These are phyloP conservation scores for Gadopsis marmoratus DNA, from an alignment of 2,797 vertebrate genomes.

Conservation along the genomic window DNA sequence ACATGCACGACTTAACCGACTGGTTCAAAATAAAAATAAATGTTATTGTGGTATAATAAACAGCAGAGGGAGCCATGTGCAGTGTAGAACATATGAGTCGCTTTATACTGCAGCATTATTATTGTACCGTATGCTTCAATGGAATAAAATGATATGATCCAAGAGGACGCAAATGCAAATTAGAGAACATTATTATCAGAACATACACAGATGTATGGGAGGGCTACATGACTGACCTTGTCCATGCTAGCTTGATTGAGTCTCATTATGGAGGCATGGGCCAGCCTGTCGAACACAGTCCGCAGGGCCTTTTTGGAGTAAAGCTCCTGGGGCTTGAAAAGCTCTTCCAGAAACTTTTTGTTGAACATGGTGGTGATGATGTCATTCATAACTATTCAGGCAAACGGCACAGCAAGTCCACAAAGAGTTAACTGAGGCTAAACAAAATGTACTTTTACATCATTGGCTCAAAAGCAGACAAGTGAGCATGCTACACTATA, in stretches of 20 bases:
- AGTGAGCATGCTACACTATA: conserved; percentile 58
- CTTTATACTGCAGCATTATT: background rate
- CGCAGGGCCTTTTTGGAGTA: conserved; percentile 97
- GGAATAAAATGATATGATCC: background rate
- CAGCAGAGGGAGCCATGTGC: conserved; percentile 77
- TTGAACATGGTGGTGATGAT: conserved; percentile 99
- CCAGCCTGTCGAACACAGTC: conserved; percentile 95
- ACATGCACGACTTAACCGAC: background rate
- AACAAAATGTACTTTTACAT: conserved; percentile 13
- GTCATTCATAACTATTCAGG: conserved; percentile 94
- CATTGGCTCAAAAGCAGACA: conserved; percentile 47
- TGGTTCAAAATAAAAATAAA: conserved; percentile 12
- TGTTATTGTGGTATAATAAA: conserved; percentile 11
- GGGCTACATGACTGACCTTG: conserved; percentile 85
- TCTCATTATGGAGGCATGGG: conserved; percentile 98
- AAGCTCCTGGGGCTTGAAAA: conserved; percentile 98
- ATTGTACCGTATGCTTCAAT: background rate
- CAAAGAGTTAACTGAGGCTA: conserved; percentile 17
- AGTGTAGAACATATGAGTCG: background rate
- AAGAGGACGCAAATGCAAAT: background rate
- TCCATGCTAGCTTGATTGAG: conserved; percentile 99
- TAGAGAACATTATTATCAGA: background rate
- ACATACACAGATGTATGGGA: background rate
- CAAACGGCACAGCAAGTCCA: conserved; percentile 47
- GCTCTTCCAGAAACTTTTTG: conserved; percentile 95